Evolutionary conservation across 2,113 vertebrate species (phyloP).

Genomic region (Eurystomus gularis): DNA sequence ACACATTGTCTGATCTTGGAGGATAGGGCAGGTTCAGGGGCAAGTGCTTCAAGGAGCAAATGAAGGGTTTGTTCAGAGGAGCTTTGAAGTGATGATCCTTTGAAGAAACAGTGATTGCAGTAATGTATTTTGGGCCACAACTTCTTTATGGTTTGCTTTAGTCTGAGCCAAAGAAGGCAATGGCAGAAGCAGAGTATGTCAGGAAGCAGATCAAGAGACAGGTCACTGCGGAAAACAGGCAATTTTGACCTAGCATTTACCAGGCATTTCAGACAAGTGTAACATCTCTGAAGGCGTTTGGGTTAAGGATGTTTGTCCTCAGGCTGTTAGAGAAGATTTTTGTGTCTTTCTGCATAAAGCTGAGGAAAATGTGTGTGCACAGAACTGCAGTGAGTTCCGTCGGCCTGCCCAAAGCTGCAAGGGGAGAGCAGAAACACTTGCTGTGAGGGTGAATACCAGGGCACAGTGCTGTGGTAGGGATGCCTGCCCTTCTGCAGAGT

Average conservation of each 20-base stretch:
- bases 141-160: slow-evolving; percentile 13
- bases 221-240: not conserved
- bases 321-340: not conserved
- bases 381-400: not conserved
- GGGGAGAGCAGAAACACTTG: not conserved
- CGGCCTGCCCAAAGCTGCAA: not conserved
- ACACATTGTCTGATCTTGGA: not conserved
- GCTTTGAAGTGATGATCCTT: not conserved
- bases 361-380: not conserved
- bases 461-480: not conserved
- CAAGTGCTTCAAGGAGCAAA: not conserved
- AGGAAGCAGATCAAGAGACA: not conserved
- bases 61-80: not conserved
- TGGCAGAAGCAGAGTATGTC: not conserved
- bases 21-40: not conserved
- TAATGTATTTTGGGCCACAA: not conserved
- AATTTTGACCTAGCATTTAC: not conserved
- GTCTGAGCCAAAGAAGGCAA: not conserved
- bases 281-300: not conserved
- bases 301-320: not conserved
- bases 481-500: not conserved
- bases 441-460: not conserved
- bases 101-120: not conserved
- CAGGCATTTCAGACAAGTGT: not conserved
- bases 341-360: not conserved